Base-by-base conservation (phyloP, 1,140 invertebrate genomes). In the Dendrolimus punctatus region DNA sequence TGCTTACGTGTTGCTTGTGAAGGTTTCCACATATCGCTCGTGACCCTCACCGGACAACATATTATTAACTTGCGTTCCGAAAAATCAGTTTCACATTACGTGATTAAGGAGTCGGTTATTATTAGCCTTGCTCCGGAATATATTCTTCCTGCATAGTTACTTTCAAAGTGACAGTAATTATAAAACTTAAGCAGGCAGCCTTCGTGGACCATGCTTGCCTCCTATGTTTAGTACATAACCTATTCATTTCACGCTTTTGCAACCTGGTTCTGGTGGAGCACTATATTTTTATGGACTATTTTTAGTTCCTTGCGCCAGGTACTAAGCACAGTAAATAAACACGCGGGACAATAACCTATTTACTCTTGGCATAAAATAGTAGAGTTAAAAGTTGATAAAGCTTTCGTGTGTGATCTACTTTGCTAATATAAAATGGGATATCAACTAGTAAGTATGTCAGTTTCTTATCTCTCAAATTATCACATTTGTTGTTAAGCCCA, bases 1-100 rank as follows among this genome's bases (percentile, higher is more conserved):
- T 81, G 82, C 82, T 84, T 84, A 85, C 82, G 82, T 85, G 82
- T 85, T 83, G 77, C 70, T 64, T 60, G 71, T 84, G 74, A 85
- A 83, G 82, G 78, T 85, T 80, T 82, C 68, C 71, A 72, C 69
- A 73, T 60, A 66, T 64, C 68, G 76, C 73, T 83, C 74, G 76
- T 85, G 82, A 85, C 82, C 80, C 77, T 83, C 74, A 68, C 62
- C 60, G 69, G 55, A 66, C 63, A 66, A 76, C 71, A 66, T 62
- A 66, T 66, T 56, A 68, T 70, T 68, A 50, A 23, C 45, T 45
- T 64, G 53, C 53, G 55, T 71, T 62, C 58, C 58, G 66, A 73
- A 72, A 74, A 68, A 57, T 51, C 40, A 61, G 55, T 77, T 71
- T 64, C 72, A 76, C 69, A 74, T 82, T 70, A 59, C 67, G 62